These are phyloP conservation scores for Peribatodes rhomboidaria DNA, from an alignment of 2,888 invertebrate genomes.

Conservation along the genomic window DNA sequence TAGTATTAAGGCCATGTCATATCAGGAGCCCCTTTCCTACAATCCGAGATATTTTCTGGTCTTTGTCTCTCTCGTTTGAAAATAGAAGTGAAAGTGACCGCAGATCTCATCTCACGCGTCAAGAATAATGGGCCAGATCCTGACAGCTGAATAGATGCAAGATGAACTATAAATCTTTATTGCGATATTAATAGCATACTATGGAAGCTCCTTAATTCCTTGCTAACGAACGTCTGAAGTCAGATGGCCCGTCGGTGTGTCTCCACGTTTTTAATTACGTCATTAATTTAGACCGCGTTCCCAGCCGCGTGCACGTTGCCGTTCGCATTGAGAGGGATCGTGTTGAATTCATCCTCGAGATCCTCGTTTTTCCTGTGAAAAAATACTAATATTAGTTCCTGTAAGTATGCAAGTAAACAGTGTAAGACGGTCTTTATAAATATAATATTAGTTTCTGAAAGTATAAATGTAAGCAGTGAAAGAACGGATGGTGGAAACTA, in stretches of 20 bases:
- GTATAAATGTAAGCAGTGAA: neutral
- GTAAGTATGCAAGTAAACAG: constrained; percentile 1
- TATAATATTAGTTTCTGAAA: constrained; percentile 19
- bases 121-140: too few relatives aligned
- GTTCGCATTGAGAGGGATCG: constrained; percentile 79
- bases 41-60: too few relatives aligned
- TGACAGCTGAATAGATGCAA: too few relatives aligned
- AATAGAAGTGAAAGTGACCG: too few relatives aligned
- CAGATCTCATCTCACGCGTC: too few relatives aligned
- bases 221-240: constrained; percentile 17
- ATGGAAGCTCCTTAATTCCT: neutral
- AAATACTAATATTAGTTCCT: constrained; percentile 31
- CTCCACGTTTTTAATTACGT: constrained; percentile 40
- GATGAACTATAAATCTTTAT: too few relatives aligned
- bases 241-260: constrained; percentile 47
- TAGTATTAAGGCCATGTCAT: too few relatives aligned
- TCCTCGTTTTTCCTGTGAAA: constrained; percentile 79
- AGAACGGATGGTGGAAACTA: neutral
- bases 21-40: too few relatives aligned
- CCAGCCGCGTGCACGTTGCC: constrained; percentile 78
- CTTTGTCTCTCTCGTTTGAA: too few relatives aligned
- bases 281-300: constrained; percentile 74
- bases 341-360: constrained; percentile 82
- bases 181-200: neutral
- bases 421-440: too few relatives aligned